Conservation (phyloP, 2,113 vertebrate genomes). For the Spizaetus ornatus region DNA sequence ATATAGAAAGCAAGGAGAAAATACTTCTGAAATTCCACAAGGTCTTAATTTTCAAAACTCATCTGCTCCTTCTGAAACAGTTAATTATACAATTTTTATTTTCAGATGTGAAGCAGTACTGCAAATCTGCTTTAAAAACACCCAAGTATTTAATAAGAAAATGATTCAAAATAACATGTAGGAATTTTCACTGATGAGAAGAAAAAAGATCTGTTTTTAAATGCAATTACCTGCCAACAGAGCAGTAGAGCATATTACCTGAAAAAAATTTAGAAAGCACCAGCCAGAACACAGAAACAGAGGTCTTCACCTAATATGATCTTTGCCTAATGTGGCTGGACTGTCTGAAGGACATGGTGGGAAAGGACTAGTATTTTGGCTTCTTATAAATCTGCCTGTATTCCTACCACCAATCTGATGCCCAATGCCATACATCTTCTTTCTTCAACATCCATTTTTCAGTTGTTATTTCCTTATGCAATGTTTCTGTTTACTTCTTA, state of each 20-base stretch:
- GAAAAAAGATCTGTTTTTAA: background rate
- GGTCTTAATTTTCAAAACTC: background rate
- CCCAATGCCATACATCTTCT: background rate
- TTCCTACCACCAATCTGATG: background rate
- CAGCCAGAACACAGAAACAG: background rate
- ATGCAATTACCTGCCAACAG: background rate
- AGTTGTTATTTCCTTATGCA: background rate
- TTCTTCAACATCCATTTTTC: background rate
- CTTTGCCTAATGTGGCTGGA: background rate
- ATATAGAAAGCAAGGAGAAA: background rate
- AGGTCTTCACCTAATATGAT: background rate
- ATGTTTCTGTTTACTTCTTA: background rate
- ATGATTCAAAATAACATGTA: background rate
- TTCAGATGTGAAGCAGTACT: background rate
- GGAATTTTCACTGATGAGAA: background rate
- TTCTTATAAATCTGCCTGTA: background rate
- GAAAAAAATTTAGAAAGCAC: background rate
- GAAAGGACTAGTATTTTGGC: background rate
- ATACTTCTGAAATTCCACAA: background rate
- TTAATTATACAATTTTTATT: background rate
- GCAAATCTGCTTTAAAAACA: background rate
- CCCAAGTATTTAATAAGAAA: background rate
- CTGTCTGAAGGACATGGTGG: background rate
- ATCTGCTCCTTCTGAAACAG: background rate
- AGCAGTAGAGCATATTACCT: background rate